These are phyloP conservation scores for Antidorcas marsupialis DNA, from an alignment of 2,113 vertebrate genomes.

Conservation along the genomic window DNA sequence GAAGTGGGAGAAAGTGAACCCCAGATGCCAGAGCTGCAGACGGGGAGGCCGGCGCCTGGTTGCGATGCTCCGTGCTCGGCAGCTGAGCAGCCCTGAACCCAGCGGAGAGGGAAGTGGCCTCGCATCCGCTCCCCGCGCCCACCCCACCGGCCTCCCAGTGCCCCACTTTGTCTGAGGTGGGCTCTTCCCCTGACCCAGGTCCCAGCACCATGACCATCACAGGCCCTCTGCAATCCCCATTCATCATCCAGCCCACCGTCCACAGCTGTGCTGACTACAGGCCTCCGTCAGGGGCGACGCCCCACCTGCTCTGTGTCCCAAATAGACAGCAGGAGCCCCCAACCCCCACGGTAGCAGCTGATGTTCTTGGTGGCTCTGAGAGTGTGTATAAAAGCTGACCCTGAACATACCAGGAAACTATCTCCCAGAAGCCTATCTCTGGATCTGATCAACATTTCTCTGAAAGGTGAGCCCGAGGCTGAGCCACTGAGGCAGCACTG, in stretches of 20 bases:
- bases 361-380: background rate
- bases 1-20: background rate
- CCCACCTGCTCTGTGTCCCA: background rate
- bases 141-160: rapidly evolving
- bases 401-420: background rate
- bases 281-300: rapidly evolving
- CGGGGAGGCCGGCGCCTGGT: rapidly evolving
- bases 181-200: background rate
- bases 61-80: rapidly evolving
- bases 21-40: background rate
- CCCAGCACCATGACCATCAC: background rate
- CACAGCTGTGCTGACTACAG: background rate
- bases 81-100: background rate
- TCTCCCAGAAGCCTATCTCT: background rate
- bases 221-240: background rate
- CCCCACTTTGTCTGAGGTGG: rapidly evolving
- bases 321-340: too few species aligned
- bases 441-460: background rate
- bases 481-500: rapidly evolving
- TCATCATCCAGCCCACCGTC: background rate
- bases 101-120: background rate
- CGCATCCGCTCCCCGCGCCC: rapidly evolving
- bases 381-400: rapidly evolving
- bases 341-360: background rate
- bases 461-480: background rate